Percentiles rank a stretch among this genome's conserved stretches.
Evolutionary conservation across 2,113 vertebrate species (phyloP).

Genomic region (Mola mola): DNA sequence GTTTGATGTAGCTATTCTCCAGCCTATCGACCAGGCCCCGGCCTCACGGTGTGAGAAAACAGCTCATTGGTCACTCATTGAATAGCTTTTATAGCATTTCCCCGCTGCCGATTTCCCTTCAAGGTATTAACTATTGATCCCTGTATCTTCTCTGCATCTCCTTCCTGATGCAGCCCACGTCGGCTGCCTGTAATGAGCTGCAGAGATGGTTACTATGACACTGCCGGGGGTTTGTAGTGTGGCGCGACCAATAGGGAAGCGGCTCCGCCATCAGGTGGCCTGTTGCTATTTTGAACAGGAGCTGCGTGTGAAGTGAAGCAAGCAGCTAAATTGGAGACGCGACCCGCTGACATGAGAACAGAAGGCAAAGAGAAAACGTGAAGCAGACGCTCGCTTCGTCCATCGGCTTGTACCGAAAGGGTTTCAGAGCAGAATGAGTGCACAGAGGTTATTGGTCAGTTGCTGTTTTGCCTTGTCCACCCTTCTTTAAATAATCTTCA

Average conservation of each 20-base stretch:
- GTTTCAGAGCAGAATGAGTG: too few species aligned
- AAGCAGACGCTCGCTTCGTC: slow-evolving; percentile 11
- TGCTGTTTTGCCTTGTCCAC: too few species aligned
- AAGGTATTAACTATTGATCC: slow-evolving; percentile 32
- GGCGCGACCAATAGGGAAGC: slow-evolving; percentile 61
- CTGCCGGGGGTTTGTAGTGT: slow-evolving; percentile 57
- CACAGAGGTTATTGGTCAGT: too few species aligned
- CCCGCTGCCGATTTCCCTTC: slow-evolving; percentile 2
- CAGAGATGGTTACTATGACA: slow-evolving; percentile 79
- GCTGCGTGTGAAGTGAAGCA: slow-evolving; percentile 80
- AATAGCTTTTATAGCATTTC: slow-evolving; percentile 22
- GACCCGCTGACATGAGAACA: slow-evolving; percentile 53
- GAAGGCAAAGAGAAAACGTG: slow-evolving; percentile 18
- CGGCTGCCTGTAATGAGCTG: slow-evolving; percentile 45
- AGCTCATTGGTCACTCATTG: slow-evolving; percentile 39
- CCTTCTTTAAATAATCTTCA: too few species aligned
- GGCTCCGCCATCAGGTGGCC: slow-evolving; percentile 69
- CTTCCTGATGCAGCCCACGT: slow-evolving; percentile 22
- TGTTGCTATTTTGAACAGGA: slow-evolving; percentile 79
- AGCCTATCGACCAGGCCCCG: neutral
- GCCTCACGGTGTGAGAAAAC: slow-evolving; percentile 10
- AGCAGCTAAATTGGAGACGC: slow-evolving; percentile 76
- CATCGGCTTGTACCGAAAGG: too few species aligned
- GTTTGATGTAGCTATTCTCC: slow-evolving; percentile 10
- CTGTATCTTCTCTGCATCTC: slow-evolving; percentile 20